Evolutionary conservation across 1,140 invertebrate genomes (phyloP).

Genomic region (Hylaeus anthracinus): DNA sequence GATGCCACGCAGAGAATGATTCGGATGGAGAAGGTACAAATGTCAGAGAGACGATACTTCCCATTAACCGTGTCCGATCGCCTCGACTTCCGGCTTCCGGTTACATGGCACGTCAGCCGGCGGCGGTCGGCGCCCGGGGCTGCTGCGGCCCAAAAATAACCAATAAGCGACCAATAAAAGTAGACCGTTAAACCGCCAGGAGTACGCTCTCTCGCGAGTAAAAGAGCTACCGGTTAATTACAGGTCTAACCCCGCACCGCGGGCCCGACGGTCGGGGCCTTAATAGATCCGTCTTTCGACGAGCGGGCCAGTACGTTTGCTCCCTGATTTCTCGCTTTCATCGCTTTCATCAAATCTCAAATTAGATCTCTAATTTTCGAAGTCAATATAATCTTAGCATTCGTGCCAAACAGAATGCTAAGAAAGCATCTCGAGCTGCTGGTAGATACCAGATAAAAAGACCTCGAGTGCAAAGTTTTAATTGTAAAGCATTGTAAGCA

Average conservation of each 20-base stretch:
- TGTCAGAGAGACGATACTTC: slow-evolving; percentile 26
- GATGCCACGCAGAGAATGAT: too few relatives aligned
- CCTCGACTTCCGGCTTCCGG: slow-evolving; percentile 70
- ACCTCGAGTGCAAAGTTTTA: too few relatives aligned
- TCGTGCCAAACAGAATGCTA: too few relatives aligned
- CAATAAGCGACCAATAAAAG: slow-evolving; percentile 80
- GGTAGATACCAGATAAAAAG: too few relatives aligned
- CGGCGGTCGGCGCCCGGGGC: slow-evolving; percentile 57
- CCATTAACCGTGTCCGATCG: slow-evolving; percentile 26
- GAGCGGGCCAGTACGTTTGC: slow-evolving; percentile 38
- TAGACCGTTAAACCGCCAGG: slow-evolving; percentile 67
- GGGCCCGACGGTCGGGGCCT: slow-evolving; percentile 62
- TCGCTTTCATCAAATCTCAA: neutral
- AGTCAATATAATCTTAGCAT: too few relatives aligned
- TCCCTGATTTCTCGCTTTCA: slow-evolving; percentile 37
- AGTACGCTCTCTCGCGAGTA: slow-evolving; percentile 71
- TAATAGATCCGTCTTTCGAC: slow-evolving; percentile 77
- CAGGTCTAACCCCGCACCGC: slow-evolving; percentile 73
- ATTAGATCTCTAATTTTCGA: too few relatives aligned
- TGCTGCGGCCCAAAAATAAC: slow-evolving; percentile 73
- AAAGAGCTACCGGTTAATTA: slow-evolving; percentile 81
- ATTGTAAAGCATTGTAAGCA: too few relatives aligned
- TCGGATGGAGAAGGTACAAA: neutral
- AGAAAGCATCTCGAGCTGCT: too few relatives aligned
- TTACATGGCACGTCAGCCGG: slow-evolving; percentile 51